These are phyloP conservation scores for Trematocara zebra DNA, from an alignment of 2,113 vertebrate genomes.

Conservation along the genomic window DNA sequence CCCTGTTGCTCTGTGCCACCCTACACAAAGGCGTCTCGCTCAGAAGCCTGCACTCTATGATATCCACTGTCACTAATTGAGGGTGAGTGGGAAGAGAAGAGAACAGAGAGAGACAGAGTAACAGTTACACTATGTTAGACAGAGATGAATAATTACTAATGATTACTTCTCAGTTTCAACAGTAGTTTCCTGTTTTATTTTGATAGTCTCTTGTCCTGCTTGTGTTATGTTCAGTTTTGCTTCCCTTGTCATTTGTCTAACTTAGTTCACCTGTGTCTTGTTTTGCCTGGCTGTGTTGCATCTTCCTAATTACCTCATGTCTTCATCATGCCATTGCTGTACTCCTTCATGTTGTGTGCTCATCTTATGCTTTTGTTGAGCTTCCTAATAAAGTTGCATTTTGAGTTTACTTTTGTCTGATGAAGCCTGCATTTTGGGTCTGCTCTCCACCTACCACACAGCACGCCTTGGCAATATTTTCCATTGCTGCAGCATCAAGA, in stretches of 20 bases:
- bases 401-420: background rate
- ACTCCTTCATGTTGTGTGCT: background rate
- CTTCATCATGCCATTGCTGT: background rate
- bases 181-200: background rate
- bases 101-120: background rate
- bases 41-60: background rate
- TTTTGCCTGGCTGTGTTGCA: background rate
- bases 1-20: background rate
- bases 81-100: background rate
- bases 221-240: background rate
- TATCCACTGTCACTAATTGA: accelerated
- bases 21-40: background rate
- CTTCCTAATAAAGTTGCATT: background rate
- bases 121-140: background rate
- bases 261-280: background rate
- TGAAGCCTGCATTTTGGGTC: background rate
- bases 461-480: background rate
- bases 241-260: background rate
- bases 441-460: background rate
- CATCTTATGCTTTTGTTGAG: background rate
- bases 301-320: background rate
- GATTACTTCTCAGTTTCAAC: background rate
- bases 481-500: background rate
- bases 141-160: background rate
- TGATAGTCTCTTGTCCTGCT: background rate